Conservation (phyloP, 2,797 vertebrate species). For the Gymnocypris eckloni region DNA sequence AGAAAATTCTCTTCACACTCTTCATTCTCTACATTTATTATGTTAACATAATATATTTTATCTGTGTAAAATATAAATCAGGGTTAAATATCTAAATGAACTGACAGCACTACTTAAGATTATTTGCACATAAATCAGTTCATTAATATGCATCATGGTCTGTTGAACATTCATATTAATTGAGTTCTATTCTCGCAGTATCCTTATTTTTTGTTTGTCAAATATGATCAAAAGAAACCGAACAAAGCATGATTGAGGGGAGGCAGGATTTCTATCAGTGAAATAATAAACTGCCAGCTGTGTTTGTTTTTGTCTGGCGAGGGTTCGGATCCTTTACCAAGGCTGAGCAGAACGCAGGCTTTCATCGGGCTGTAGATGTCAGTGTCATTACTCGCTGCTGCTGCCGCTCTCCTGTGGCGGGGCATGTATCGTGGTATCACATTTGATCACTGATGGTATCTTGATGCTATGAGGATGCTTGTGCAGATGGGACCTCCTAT, state of each 20-base stretch:
- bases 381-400: constrained; percentile 20
- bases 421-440: constrained; percentile 18
- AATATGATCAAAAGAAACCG: neutral
- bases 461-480: constrained; percentile 15
- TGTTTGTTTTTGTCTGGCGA: constrained; percentile 29
- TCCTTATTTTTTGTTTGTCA: neutral
- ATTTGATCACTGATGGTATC: constrained; percentile 40
- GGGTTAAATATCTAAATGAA: neutral
- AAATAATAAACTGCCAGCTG: constrained; percentile 37
- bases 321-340: constrained; percentile 22
- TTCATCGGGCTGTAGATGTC: constrained; percentile 26
- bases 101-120: neutral
- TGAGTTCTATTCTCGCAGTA: constrained; percentile 6
- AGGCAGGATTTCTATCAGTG: constrained; percentile 19
- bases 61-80: neutral
- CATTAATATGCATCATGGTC: neutral
- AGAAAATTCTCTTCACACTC: neutral
- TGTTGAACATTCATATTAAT: neutral
- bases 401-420: neutral
- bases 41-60: neutral
- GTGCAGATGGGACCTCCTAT: constrained; percentile 21
- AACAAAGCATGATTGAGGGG: neutral
- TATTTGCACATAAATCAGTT: neutral
- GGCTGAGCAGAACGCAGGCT: neutral
- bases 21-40: neutral